A percentile compares a stretch with the other conserved stretches of the same genome.
Conservation (phyloP, 1,140 invertebrate genomes). For the Drosophila repleta region DNA sequence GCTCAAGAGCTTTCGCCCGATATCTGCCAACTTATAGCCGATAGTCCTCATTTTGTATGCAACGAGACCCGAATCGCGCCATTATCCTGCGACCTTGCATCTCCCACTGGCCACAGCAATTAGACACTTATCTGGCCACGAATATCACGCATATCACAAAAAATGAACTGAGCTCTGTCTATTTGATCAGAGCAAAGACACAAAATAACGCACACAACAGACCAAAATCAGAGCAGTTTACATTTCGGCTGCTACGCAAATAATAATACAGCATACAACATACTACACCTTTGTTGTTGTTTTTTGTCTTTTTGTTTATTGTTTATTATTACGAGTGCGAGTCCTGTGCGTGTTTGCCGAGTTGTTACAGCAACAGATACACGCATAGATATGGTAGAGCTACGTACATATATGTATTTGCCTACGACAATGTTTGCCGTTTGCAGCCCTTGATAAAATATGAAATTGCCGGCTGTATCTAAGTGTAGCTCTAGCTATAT, state of each 20-base stretch:
- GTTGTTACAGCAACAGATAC: conserved; percentile 47
- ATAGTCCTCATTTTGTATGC: conserved; percentile 1
- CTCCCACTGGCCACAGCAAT: not conserved
- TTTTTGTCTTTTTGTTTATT: conserved; percentile 21
- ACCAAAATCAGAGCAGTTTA: conserved; percentile 76
- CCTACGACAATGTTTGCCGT: conserved; percentile 66
- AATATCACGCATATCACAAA: conserved; percentile 4
- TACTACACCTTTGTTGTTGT: conserved; percentile 22
- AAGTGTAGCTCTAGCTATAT: not conserved
- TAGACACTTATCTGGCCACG: conserved; percentile 7
- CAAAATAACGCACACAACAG: conserved; percentile 29
- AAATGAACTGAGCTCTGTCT: conserved; percentile 8
- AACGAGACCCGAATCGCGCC: not conserved
- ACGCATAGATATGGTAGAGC: conserved; percentile 29
- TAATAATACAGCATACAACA: conserved; percentile 53
- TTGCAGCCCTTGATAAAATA: conserved; percentile 75
- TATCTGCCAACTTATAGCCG: conserved; percentile 8
- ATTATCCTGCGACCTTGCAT: conserved; percentile 29
- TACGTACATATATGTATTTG: too few relatives aligned
- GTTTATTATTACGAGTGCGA: conserved; percentile 46
- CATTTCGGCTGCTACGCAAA: conserved; percentile 72
- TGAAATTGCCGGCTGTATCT: conserved; percentile 60
- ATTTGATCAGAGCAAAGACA: conserved; percentile 20
- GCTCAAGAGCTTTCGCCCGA: conserved; percentile 29
- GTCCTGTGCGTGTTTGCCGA: conserved; percentile 67